These are phyloP conservation scores for Streblospio benedicti DNA, from an alignment of 1,140 invertebrate genomes.

Conservation along the genomic window DNA sequence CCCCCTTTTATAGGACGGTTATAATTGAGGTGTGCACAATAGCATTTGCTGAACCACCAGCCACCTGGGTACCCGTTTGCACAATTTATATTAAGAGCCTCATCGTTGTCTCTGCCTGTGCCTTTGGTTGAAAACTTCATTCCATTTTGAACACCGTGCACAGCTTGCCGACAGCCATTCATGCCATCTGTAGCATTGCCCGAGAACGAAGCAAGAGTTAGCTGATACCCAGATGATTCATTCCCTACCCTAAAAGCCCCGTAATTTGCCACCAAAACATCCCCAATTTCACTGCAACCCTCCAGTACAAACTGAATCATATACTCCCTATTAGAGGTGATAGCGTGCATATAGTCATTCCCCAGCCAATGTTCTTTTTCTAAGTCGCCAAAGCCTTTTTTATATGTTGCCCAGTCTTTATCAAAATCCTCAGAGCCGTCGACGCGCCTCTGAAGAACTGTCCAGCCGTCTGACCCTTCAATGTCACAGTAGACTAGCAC, in stretches of 20 bases:
- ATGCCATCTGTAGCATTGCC: background rate
- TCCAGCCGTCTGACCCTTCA: no score
- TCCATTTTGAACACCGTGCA: no score
- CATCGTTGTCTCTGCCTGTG: constrained; percentile 10
- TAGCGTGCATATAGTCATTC: constrained; percentile 48
- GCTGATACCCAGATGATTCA: no score
- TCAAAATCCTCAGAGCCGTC: constrained; percentile 2
- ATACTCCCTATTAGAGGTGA: background rate
- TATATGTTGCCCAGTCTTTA: background rate
- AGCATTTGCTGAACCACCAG: constrained; percentile 40
- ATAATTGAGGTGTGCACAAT: constrained; percentile 37
- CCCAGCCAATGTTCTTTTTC: constrained; percentile 36
- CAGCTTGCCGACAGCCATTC: no score
- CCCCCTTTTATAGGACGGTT: no score
- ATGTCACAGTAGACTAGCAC: no score
- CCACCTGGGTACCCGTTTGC: background rate
- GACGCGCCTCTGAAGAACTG: background rate
- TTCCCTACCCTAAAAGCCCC: no score
- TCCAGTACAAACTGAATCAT: background rate
- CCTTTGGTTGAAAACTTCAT: constrained; percentile 1
- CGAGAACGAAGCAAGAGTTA: no score
- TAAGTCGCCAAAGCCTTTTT: constrained; percentile 1
- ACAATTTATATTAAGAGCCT: background rate
- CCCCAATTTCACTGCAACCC: background rate
- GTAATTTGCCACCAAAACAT: no score